Conservation (phyloP, 2,888 invertebrate species). For the Orthosia incerta region DNA sequence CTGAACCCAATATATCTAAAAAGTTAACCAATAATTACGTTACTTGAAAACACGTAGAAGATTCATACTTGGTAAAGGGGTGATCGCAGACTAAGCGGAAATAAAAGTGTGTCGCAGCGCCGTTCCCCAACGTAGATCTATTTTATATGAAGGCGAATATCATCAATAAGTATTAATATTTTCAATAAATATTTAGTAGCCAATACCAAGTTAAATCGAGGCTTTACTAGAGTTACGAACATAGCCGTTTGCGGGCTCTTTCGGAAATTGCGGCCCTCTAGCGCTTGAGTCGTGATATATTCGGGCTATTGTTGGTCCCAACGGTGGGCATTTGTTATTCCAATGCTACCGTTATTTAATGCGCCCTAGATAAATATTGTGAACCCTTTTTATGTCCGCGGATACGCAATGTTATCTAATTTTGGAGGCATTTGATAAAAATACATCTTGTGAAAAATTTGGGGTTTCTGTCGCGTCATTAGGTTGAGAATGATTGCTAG, state of each 20-base stretch:
- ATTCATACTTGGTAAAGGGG: neutral
- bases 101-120: conserved; percentile 19
- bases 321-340: conserved; percentile 81
- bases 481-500: conserved; percentile 54
- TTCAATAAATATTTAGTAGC: conserved; percentile 69
- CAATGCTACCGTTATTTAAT: conserved; percentile 81
- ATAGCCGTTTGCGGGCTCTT: conserved; percentile 66
- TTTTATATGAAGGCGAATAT: conserved; percentile 51
- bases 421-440: conserved; percentile 72
- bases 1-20: neutral
- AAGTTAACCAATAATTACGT: no score
- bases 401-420: conserved; percentile 73
- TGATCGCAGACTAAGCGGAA: neutral
- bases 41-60: neutral
- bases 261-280: conserved; percentile 75
- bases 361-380: conserved; percentile 81
- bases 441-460: conserved; percentile 68
- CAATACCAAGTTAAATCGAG: conserved; percentile 65
- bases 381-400: conserved; percentile 78
- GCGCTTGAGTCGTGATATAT: conserved; percentile 75
- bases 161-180: conserved; percentile 66
- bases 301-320: conserved; percentile 77
- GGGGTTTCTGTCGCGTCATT: conserved; percentile 46
- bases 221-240: conserved; percentile 65
- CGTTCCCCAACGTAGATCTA: conserved; percentile 40